These are phyloP conservation scores for Cottoperca gobio DNA, from an alignment of 2,797 vertebrate species.

Conservation along the genomic window DNA sequence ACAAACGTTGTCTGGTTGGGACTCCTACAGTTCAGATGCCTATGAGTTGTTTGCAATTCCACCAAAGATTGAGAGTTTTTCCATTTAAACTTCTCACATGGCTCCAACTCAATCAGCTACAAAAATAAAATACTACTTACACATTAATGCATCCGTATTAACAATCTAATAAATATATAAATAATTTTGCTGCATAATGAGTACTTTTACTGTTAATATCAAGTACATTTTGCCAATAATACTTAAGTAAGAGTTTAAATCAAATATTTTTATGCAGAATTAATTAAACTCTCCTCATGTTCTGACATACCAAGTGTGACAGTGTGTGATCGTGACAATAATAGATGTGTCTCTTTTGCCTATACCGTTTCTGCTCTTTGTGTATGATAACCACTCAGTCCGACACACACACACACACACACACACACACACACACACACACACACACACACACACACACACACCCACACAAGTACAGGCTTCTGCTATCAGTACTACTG, in stretches of 20 bases:
- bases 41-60: neutral
- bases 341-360: conserved; percentile 6
- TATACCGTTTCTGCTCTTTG: conserved; percentile 21
- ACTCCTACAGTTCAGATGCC: neutral
- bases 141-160: neutral
- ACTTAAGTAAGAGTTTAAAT: neutral
- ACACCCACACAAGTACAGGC: conserved; percentile 27
- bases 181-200: neutral
- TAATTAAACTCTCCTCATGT: conserved; percentile 10
- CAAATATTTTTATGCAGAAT: neutral
- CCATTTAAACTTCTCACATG: neutral
- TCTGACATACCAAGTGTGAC: neutral
- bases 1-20: neutral
- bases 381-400: conserved; percentile 13
- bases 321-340: conserved; percentile 7
- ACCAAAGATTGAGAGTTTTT: neutral
- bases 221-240: neutral
- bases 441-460: conserved; percentile 29
- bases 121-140: neutral
- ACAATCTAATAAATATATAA: too few species aligned
- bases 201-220: neutral
- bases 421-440: neutral
- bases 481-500: conserved; percentile 69
- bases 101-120: neutral
- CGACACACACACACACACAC: conserved; percentile 1